phyloP scores from a whole-genome alignment of 92 coral and sea anemone genomes.

The Ricordea florida region DNA sequence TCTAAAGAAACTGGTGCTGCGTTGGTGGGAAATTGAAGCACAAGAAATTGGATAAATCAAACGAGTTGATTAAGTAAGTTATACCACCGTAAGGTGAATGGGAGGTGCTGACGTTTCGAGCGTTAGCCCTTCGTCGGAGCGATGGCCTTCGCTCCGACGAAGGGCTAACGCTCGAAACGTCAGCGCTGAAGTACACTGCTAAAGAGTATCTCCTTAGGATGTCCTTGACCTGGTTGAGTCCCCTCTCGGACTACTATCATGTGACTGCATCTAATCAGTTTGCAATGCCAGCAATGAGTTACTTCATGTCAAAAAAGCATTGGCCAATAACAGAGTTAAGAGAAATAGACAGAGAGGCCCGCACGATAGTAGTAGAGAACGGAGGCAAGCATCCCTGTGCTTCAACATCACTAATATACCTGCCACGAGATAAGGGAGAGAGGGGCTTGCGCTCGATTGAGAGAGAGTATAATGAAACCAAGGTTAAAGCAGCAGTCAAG shows the following conservation, averaged over 20 bases:
- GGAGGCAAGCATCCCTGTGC: constrained; percentile 34
- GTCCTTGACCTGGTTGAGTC: constrained; percentile 52
- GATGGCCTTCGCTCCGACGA: not conserved
- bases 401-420: constrained; percentile 1
- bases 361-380: constrained; percentile 38
- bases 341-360: constrained; percentile 39
- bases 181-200: not conserved
- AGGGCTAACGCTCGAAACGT: not conserved
- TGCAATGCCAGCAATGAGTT: constrained; percentile 30
- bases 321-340: constrained; percentile 55
- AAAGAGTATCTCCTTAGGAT: constrained; percentile 35
- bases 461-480: constrained; percentile 27
- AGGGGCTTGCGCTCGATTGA: constrained; percentile 47
- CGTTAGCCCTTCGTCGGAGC: no score
- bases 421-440: constrained; percentile 29
- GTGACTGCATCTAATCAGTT: constrained; percentile 56
- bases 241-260: constrained; percentile 49
- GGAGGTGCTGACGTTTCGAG: no score
- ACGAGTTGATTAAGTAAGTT: no score
- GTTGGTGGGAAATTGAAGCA: no score
- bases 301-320: constrained; percentile 51
- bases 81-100: no score
- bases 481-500: constrained; percentile 45
- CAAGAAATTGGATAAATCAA: no score
- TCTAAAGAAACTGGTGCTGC: no score